Conservation (phyloP, 2,888 invertebrate genomes). For the Hydraecia micacea region DNA sequence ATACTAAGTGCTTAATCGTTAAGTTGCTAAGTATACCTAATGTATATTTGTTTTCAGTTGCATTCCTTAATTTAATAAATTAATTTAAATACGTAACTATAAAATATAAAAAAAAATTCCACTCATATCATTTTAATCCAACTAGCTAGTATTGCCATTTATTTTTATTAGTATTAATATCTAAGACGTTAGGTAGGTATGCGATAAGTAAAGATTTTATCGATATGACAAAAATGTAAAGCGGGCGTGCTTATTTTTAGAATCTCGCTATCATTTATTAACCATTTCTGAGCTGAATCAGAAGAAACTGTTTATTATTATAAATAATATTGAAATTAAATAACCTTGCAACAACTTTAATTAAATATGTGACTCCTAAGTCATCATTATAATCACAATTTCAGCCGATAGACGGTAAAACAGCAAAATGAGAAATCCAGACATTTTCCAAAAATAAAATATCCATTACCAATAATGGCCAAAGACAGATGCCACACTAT, state of each 20-base stretch:
- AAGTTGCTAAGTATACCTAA: constrained; percentile 4
- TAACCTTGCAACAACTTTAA: background rate
- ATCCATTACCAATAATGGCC: background rate
- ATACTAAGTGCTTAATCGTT: constrained; percentile 31
- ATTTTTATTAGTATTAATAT: constrained; percentile 15
- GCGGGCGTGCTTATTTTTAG: background rate
- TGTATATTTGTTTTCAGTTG: background rate
- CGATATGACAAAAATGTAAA: constrained; percentile 18
- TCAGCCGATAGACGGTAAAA: background rate
- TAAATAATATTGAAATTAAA: background rate
- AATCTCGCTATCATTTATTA: constrained; percentile 7
- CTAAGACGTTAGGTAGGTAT: constrained; percentile 22
- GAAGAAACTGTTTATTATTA: too few species aligned
- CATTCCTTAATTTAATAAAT: background rate
- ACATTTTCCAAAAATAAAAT: background rate
- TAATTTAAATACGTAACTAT: too few species aligned
- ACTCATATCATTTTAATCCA: background rate
- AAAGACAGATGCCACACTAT: constrained; percentile 4
- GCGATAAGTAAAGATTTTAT: constrained; percentile 42
- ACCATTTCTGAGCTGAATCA: background rate
- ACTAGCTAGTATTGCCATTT: background rate
- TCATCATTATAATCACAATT: background rate
- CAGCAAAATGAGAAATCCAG: background rate
- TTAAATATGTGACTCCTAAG: background rate
- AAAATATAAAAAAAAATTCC: too few species aligned